phyloP scores from a whole-genome alignment of 1,140 invertebrate genomes.

The Galleria mellonella region DNA sequence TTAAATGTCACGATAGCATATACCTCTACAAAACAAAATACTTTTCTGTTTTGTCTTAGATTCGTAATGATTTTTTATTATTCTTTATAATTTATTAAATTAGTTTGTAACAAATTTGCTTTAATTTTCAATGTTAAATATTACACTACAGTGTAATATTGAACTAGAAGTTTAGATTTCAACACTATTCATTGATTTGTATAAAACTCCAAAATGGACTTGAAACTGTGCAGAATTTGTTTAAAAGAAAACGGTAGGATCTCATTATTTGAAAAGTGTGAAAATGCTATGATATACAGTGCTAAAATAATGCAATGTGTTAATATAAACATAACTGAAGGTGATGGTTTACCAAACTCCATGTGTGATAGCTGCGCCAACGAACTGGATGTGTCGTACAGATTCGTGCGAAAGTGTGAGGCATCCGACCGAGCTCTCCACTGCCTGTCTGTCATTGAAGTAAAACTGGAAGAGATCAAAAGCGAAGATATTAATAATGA shows the following conservation, averaged over 20 bases:
- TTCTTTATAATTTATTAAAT: no score
- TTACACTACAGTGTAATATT: no score
- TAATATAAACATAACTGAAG: constrained; percentile 36
- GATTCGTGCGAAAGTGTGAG: constrained; percentile 55
- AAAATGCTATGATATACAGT: constrained; percentile 40
- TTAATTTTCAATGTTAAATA: no score
- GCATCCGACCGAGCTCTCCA: constrained; percentile 47
- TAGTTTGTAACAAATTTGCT: no score
- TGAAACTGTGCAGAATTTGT: constrained; percentile 51
- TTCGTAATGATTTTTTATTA: no score
- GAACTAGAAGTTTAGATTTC: no score
- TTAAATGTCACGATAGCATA: no score
- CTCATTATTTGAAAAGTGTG: constrained; percentile 47
- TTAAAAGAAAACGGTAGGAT: constrained; percentile 38
- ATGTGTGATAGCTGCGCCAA: constrained; percentile 43
- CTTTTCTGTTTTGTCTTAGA: no score
- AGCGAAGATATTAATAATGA: constrained; percentile 28
- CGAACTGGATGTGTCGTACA: constrained; percentile 40
- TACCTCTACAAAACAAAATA: no score
- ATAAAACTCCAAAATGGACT: constrained; percentile 27
- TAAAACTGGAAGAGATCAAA: constrained; percentile 19
- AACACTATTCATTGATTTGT: no score
- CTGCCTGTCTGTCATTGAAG: constrained; percentile 16
- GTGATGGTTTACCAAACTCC: constrained; percentile 46
- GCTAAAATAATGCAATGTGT: constrained; percentile 49